Conservation (phyloP, 2,797 vertebrate genomes). For the Heliangelus exortis region DNA sequence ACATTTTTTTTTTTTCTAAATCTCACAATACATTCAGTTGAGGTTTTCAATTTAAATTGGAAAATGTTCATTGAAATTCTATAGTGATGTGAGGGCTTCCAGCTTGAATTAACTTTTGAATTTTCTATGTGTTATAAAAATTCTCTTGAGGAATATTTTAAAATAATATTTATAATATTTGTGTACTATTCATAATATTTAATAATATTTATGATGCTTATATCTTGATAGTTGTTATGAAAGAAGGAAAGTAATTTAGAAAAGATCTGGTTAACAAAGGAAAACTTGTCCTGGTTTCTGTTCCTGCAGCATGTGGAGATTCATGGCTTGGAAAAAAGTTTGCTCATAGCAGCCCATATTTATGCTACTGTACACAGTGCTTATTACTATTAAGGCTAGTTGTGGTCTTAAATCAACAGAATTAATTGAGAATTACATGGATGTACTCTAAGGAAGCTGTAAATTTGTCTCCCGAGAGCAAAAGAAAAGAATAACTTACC, state of each 20-base stretch:
- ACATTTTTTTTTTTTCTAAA: not conserved
- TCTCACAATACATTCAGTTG: not conserved
- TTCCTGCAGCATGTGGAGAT: not conserved
- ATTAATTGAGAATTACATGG: not conserved
- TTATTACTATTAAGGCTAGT: not conserved
- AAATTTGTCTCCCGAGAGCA: not conserved
- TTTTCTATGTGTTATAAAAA: not conserved
- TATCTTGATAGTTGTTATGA: not conserved
- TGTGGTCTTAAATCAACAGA: not conserved
- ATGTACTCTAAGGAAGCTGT: not conserved
- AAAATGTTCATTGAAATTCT: not conserved
- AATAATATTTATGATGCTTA: not conserved
- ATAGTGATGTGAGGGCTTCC: not conserved
- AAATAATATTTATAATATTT: not conserved
- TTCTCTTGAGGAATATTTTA: not conserved
- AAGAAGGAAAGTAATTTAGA: not conserved
- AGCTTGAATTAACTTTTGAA: not conserved
- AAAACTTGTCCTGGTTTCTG: not conserved
- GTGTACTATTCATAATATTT: not conserved
- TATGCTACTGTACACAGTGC: not conserved
- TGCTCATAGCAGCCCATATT: not conserved
- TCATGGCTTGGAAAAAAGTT: not conserved
- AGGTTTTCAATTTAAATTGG: not conserved
- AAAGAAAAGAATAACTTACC: not conserved
- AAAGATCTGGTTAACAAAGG: not conserved